Evolutionary conservation across 2,888 invertebrate genomes (phyloP), one percentile per base, ranked within the genome.

Genomic region (Scaptomyza polygonia): DNA sequence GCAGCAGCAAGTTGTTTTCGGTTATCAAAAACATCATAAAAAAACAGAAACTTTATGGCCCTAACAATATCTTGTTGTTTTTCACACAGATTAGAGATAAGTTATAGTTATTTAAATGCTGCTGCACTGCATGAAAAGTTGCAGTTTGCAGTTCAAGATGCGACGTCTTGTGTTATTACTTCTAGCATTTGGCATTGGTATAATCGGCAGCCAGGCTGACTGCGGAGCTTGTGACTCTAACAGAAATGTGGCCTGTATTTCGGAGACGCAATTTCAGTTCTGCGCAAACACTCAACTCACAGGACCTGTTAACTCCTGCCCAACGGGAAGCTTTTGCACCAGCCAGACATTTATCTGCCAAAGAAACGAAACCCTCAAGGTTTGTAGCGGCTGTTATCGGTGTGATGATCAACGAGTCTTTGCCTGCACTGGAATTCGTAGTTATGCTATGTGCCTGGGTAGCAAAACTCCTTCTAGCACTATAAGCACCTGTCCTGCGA

Each of bases 381-480:
- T 74, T 9, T 89, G 89, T n/a, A 39, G 29, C 3, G 55, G 54
- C 6, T 89, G 90, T 21, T 68, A 75, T 21, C 58, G 32, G 25
- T 89, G 89, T 56, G 77, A 82, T 43, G 14, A 36, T 0, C 54
- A 43, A 14, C 25, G 54, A 0, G 64, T 58, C 6, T 89, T 88
- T 40, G 89, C 89, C 40, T 89, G 89, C 58, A 83, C 77, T 1
- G 76, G 76, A 0, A 30, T 62, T 5, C 64, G 53, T 14, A 82
- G 66, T 0, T 90, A 73, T 44, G 75, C 79, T 4, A 54, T 89
- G 21, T 89, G 89, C 44, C 47, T 81, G 68, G 86, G 86, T 2
- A 53, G 52, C 16, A 42, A 21, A 1, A 55, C 44, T 0, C 59
- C 64, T 0, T 74, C 75, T 0, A n/a, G 29, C 14, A 43, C 73